A percentile compares a stretch with the other conserved stretches of the same genome.
Conservation (phyloP, 2,113 vertebrate species). For the Geococcyx californianus region DNA sequence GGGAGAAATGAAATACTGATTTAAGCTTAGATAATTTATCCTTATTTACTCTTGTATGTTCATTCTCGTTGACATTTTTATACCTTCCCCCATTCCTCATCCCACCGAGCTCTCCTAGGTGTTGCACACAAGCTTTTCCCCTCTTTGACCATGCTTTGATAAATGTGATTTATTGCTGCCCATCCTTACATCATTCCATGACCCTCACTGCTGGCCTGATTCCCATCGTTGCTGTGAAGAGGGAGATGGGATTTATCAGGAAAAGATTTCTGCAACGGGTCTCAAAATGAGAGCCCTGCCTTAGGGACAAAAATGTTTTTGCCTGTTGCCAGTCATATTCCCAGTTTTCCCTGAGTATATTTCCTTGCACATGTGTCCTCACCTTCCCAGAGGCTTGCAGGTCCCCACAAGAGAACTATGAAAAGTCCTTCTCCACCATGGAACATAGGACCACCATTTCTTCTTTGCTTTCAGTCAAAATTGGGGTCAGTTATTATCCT, state of each 20-base stretch:
- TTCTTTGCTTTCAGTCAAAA: background rate
- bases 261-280: rapidly evolving
- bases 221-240: background rate
- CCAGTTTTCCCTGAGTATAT: background rate
- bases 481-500: rapidly evolving
- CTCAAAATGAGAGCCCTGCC: background rate
- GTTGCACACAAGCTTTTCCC: background rate
- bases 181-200: rapidly evolving
- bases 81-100: rapidly evolving
- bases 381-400: background rate
- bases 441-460: background rate
- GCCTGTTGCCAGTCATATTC: rapidly evolving
- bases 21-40: background rate
- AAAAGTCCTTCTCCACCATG: background rate
- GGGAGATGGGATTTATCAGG: background rate
- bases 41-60: background rate
- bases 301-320: background rate
- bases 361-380: background rate
- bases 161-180: rapidly evolving
- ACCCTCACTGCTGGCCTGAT: background rate
- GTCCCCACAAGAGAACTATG: background rate
- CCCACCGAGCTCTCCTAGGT: background rate
- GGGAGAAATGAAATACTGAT: background rate
- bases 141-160: background rate
- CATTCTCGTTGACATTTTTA: background rate